Evolutionary conservation across 1,140 invertebrate species (phyloP), one percentile per base, ranked within the genome.

Genomic region (Drosophila murphyi): DNA sequence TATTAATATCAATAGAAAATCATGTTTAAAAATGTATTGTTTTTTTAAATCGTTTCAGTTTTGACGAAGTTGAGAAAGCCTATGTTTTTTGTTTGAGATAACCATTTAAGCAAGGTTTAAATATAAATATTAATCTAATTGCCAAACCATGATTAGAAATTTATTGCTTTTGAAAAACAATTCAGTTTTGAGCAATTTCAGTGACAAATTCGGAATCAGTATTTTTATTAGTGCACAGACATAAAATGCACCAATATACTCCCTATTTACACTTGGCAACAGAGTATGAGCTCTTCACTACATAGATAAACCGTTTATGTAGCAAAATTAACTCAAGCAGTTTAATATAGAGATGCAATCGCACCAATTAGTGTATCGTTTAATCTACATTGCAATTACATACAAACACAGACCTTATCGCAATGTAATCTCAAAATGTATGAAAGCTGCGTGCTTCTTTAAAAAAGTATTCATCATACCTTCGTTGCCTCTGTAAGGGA

Each of bases 311-410:
- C 2, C 5, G 12, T 29, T 48, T 29, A 48, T 54, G 34, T 56
- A 10, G 6, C 20, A 29, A 31, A 8, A 29, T 41, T 56, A 56
- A 56, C 28, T 56, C 35, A 56, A 56, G 34, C 7, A 37, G 6
- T 56, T 39, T 37, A 31, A 56, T 8, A 29, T 29, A 28, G 32
- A 55, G 50, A 55, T 35, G 4, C 37, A 55, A 55, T 55, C 31
- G 8, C 10, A 52, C 29, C 31, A 4, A 31, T 52, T 52, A 39
- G 6, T 8, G n/a, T 12, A 54, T 34, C 51, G 31, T 54, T 41
- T 37, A 41, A 28, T n/a, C 20, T 12, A 41, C 35, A 43, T 29
- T 37, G 34, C 12, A 5, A 41, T 41, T 56, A 28, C 8, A 12
- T 8, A 56, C 20, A 6, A 6, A 28, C 8, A 12, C n/a, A 56